Base-by-base conservation (phyloP, 2,113 vertebrate genomes). In the Salvelinus fontinalis region DNA sequence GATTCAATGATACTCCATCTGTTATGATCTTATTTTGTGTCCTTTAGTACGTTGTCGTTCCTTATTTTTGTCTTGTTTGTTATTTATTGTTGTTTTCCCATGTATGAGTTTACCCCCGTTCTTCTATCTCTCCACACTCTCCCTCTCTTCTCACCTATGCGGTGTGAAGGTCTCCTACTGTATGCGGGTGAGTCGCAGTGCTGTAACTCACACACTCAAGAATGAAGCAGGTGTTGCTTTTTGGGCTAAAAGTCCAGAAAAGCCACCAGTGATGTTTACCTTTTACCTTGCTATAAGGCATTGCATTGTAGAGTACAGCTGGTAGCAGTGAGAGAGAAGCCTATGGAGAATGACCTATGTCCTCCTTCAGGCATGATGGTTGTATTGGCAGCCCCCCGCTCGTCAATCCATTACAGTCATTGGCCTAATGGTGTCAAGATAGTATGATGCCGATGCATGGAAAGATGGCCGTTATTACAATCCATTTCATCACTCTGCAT, bases 161-260 rank as follows among this genome's bases (percentile, higher is more conserved):
- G 81, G 83, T 87, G 85, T 84, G 86, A 91, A 96, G 93, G 94
- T 91, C 94, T 96, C 79, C 86, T 97, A 39, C 89, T 96, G 82
- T 95, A 91, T 80, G 94, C 94, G 3, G 93, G 94, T 93, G 88
- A 95, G 94, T 94, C 68, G 75, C 75, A 70, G 80, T 78, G 82
- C 76, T 85, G 84, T 87, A 87, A 85, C 81, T 76, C 67, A 67
- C 49, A 31, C 75, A 76, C 67, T 77, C 76, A 76, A 81, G 76
- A 34, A 71, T 85, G 81, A 80, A 75, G 70, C 79, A 77, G 76
- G 75, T 48, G 3, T 76, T 80, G 74, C 81, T 90, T 83, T 81
- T 59, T 86, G 54, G 79, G 75, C 86, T 87, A 83, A 18, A 54
- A 18, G 16, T 62, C 83, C 81, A 69, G 54, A 22, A 16, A 70